Base-by-base conservation (phyloP, 2,113 vertebrate genomes). In the Chroicocephalus ridibundus region DNA sequence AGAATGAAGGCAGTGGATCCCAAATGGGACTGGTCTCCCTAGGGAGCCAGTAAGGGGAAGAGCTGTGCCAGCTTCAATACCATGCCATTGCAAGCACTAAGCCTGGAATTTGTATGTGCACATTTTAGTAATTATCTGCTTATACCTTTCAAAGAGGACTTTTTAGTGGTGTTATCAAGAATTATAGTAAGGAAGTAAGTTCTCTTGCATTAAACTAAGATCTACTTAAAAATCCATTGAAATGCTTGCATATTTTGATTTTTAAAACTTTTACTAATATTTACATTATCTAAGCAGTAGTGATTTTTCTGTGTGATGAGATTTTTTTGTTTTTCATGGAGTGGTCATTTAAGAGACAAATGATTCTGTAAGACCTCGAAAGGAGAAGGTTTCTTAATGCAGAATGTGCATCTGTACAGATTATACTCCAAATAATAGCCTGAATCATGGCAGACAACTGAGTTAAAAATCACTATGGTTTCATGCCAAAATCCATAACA, bases 401-500 rank as follows among this genome's bases (percentile, higher is more conserved):
- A 87, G 58, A 93, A 64, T 44, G 38, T 91, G 36, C 60, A 64
- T 75, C 64, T 84, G 22, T 86, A 64, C 68, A 94, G 86, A 92
- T 95, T 94, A 88, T 86, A 65, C 44, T 76, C 14, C 81, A 81
- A 55, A 90, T 95, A 94, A 88, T 88, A 57, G 88, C 82, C 47
- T 88, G 76, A 90, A 71, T 92, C 18, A 46, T 7, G 40, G 64
- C 60, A 88, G 86, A 74, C 26, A 92, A 82, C 47, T 0, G 64
- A 90, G 46, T 70, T 93, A 75, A 94, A 93, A 94, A 96, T 92
- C 85, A 51, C 49, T 64, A 26, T 46, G 20, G 24, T 96, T 94
- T 92, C 76, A 89, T 84, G 92, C 92, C 86, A 94, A 72, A 94
- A 94, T 90, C 90, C 11, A 55, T 86, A 88, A 75, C 13, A 40